Percentiles rank a stretch among this genome's conserved stretches.
Conservation (phyloP, 2,113 vertebrate species). For the Saguinus midas region DNA sequence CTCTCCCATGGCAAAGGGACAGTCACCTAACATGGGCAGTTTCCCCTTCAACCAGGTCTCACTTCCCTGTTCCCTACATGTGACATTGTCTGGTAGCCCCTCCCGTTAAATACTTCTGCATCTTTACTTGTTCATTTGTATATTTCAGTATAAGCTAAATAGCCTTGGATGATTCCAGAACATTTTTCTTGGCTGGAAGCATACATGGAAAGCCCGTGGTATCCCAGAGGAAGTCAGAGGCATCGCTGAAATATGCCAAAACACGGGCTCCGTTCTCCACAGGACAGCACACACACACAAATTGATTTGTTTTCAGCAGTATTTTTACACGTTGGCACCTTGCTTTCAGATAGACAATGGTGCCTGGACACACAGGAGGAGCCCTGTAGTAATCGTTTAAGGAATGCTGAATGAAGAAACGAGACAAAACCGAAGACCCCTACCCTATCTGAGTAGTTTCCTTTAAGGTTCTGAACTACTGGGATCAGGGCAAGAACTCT, state of each 20-base stretch:
- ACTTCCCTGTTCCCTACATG: no score
- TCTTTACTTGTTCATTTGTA: background rate
- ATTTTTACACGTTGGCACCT: background rate
- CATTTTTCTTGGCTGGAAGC: background rate
- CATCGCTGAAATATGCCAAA: background rate
- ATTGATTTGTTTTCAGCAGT: no score
- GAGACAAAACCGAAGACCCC: background rate
- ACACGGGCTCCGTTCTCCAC: background rate
- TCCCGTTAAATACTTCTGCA: background rate
- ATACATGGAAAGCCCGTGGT: background rate
- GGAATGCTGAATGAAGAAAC: background rate
- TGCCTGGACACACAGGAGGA: background rate
- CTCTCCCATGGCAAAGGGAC: background rate
- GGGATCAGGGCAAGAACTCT: background rate
- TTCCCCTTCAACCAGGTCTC: background rate
- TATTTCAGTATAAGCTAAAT: background rate
- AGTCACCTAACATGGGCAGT: background rate
- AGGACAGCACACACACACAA: background rate
- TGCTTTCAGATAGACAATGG: background rate
- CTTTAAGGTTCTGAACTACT: background rate
- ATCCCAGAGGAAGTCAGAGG: background rate
- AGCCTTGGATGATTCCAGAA: background rate
- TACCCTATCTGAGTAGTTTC: background rate
- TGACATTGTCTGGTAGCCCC: background rate
- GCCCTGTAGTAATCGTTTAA: background rate